Evolutionary conservation across 2,113 vertebrate genomes (phyloP).

Genomic region (Hippocampus comes): DNA sequence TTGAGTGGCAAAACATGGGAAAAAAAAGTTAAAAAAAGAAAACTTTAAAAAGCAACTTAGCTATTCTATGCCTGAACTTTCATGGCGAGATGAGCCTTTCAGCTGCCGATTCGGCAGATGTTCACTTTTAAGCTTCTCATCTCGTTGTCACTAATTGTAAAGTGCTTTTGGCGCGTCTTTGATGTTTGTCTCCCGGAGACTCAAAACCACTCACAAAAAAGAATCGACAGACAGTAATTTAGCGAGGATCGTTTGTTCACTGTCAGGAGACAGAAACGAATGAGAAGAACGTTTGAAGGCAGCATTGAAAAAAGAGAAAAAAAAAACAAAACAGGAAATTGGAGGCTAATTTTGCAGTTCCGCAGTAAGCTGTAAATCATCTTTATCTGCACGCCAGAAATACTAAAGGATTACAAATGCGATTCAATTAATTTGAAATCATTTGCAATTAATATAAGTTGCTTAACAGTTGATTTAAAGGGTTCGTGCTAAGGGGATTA

Average conservation of each 20-base stretch:
- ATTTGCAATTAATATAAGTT: background rate
- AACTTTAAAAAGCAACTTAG: background rate
- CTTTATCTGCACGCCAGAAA: constrained; percentile 4
- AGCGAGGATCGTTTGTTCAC: constrained; percentile 28
- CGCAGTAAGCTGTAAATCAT: constrained; percentile 1
- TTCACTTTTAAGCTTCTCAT: constrained; percentile 49
- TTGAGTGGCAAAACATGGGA: background rate
- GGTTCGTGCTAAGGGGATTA: background rate
- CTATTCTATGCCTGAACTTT: background rate
- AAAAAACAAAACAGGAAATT: background rate
- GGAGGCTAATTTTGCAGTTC: constrained; percentile 2
- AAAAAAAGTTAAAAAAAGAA: background rate
- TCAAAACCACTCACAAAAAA: constrained; percentile 50
- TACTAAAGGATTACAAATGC: background rate
- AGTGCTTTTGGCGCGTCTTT: constrained; percentile 60
- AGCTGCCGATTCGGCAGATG: constrained; percentile 13
- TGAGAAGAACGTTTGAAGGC: background rate
- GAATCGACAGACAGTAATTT: constrained; percentile 42
- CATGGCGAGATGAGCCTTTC: background rate
- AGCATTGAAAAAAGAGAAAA: background rate
- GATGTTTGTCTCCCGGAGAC: constrained; percentile 64
- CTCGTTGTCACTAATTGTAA: constrained; percentile 51
- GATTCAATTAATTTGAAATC: background rate
- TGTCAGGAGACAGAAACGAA: constrained; percentile 14
- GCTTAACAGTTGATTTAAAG: background rate